phyloP scores from a whole-genome alignment of 2,113 vertebrate species.

The Pangasianodon hypophthalmus region DNA sequence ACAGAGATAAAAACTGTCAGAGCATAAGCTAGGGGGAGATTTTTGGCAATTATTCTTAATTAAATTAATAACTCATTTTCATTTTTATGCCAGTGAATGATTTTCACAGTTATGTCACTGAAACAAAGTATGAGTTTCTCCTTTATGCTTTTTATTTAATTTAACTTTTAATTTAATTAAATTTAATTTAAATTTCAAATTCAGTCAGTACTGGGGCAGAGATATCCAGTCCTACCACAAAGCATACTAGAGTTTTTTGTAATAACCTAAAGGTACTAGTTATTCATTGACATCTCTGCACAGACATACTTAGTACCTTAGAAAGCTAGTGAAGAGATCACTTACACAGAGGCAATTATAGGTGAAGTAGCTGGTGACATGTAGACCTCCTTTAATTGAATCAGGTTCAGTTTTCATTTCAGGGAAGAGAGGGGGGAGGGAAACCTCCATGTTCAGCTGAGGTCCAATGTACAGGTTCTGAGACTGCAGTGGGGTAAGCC shows the following conservation, averaged over 20 bases:
- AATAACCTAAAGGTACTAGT: background rate
- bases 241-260: background rate
- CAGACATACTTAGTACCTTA: background rate
- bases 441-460: constrained; percentile 56
- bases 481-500: constrained; percentile 78
- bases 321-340: constrained; percentile 66
- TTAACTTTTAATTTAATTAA: background rate
- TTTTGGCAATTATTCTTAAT: background rate
- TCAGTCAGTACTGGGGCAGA: background rate
- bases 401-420: constrained; percentile 71
- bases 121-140: background rate
- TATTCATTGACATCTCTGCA: background rate
- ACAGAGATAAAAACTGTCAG: background rate
- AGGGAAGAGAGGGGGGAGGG: constrained; percentile 68
- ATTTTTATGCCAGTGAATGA: background rate
- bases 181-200: background rate
- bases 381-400: constrained; percentile 84
- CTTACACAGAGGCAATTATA: constrained; percentile 91
- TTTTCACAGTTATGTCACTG: background rate
- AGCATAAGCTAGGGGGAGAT: background rate
- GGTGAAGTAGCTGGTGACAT: constrained; percentile 80
- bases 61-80: background rate
- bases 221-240: background rate
- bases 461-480: constrained; percentile 89
- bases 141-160: background rate